These are phyloP conservation scores for Harmothoe impar DNA, from an alignment of 2,888 invertebrate species.

Conservation along the genomic window DNA sequence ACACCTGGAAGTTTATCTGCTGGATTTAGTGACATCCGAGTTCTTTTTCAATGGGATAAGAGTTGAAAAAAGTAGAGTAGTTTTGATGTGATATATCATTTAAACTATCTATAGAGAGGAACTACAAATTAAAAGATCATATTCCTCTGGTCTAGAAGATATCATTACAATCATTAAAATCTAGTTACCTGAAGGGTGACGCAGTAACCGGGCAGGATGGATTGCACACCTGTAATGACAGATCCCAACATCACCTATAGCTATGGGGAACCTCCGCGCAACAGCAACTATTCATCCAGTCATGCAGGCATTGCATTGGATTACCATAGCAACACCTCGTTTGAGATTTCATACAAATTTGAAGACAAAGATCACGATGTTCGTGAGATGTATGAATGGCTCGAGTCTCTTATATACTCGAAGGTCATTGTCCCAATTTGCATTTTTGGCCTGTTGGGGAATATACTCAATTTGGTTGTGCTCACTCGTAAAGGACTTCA, in stretches of 20 bases:
- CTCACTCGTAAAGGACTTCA: slow-evolving; percentile 79
- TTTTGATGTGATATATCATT: too few relatives aligned
- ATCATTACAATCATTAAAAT: too few relatives aligned
- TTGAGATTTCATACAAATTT: not conserved
- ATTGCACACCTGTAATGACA: not conserved
- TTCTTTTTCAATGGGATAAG: too few relatives aligned
- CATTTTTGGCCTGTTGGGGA: slow-evolving; percentile 79
- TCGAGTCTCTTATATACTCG: slow-evolving; percentile 50
- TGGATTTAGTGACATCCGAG: too few relatives aligned
- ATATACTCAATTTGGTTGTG: slow-evolving; percentile 78
- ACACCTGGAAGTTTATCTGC: too few relatives aligned
- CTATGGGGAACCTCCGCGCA: not conserved
- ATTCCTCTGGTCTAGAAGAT: too few relatives aligned
- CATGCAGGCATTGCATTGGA: not conserved
- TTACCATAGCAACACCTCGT: not conserved
- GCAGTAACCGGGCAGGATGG: not conserved
- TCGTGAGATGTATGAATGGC: slow-evolving; percentile 26
- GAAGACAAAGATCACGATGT: not conserved
- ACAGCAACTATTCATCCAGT: not conserved
- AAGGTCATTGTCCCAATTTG: slow-evolving; percentile 86
- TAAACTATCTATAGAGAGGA: too few relatives aligned
- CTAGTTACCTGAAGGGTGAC: not conserved
- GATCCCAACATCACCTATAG: not conserved
- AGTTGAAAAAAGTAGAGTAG: too few relatives aligned
- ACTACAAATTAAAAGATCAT: too few relatives aligned